phyloP scores from a whole-genome alignment of 2,797 vertebrate genomes.

The Sebastes matsubarae region DNA sequence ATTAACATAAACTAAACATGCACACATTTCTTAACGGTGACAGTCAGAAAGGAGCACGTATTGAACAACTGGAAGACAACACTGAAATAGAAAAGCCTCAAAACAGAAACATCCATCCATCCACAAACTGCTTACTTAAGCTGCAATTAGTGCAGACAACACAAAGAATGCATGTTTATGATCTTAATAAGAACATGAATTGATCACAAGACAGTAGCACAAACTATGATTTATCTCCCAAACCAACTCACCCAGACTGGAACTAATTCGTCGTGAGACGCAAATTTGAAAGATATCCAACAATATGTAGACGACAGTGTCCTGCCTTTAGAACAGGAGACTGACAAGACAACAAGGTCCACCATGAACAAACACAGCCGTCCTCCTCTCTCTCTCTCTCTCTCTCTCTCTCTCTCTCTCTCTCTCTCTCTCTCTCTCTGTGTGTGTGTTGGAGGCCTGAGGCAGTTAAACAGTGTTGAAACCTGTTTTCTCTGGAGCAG shows the following conservation, averaged over 20 bases:
- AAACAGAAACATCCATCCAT: too few species aligned
- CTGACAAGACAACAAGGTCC: neutral
- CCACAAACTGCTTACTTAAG: too few species aligned
- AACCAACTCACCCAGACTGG: neutral
- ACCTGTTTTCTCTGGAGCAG: neutral
- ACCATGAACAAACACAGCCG: neutral
- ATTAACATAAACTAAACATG: neutral
- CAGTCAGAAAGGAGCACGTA: neutral
- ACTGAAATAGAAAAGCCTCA: neutral
- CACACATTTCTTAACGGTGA: neutral
- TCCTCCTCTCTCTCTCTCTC: too few species aligned
- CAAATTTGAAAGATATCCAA: neutral
- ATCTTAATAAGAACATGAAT: neutral
- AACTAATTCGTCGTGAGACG: neutral
- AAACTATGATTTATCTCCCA: neutral
- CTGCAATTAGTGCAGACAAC: neutral
- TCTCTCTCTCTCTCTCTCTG: too few species aligned
- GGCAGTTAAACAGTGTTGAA: neutral
- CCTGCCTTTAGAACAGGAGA: neutral
- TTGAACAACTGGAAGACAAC: neutral
- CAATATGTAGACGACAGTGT: neutral
- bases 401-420: too few species aligned
- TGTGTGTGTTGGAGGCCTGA: neutral
- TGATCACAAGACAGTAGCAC: neutral
- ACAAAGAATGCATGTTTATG: neutral